Conservation (phyloP, 2,113 vertebrate species). For the Hemiscyllium ocellatum region DNA sequence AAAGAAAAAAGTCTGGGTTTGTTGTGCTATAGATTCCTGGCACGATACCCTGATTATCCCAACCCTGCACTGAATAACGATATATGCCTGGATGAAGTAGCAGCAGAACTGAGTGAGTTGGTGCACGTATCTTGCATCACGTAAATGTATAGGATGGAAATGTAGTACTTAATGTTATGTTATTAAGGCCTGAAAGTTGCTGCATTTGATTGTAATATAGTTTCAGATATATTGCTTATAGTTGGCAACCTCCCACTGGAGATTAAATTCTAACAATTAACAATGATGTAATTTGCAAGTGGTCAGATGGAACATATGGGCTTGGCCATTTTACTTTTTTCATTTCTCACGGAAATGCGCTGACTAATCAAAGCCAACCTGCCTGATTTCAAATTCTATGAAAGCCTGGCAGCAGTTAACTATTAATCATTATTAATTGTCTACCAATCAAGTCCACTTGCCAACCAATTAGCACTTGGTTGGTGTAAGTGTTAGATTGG, state of each 20-base stretch:
- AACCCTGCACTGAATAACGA: slow-evolving; percentile 67
- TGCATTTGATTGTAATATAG: neutral
- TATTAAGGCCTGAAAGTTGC: neutral
- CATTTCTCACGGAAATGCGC: too few species aligned
- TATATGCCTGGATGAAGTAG: slow-evolving; percentile 89
- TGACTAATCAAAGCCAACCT: too few species aligned
- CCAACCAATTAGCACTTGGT: too few species aligned
- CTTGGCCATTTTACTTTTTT: neutral
- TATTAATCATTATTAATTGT: too few species aligned
- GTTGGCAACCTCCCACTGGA: neutral
- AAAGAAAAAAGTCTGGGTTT: slow-evolving; percentile 94
- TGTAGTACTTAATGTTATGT: neutral
- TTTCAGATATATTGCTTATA: too few species aligned
- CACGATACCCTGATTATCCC: slow-evolving; percentile 78
- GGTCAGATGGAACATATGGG: neutral
- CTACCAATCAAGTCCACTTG: too few species aligned
- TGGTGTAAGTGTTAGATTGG: too few species aligned
- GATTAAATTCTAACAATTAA: neutral
- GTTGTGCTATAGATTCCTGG: slow-evolving; percentile 87
- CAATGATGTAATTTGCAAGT: neutral
- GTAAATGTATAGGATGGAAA: neutral
- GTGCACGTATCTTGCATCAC: neutral
- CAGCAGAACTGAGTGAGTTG: slow-evolving; percentile 84
- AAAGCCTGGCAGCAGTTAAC: too few species aligned
- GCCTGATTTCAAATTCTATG: too few species aligned